Evolutionary conservation across 2,888 invertebrate species (phyloP), one percentile per base, ranked within the genome.

Genomic region (Agrochola lota): DNA sequence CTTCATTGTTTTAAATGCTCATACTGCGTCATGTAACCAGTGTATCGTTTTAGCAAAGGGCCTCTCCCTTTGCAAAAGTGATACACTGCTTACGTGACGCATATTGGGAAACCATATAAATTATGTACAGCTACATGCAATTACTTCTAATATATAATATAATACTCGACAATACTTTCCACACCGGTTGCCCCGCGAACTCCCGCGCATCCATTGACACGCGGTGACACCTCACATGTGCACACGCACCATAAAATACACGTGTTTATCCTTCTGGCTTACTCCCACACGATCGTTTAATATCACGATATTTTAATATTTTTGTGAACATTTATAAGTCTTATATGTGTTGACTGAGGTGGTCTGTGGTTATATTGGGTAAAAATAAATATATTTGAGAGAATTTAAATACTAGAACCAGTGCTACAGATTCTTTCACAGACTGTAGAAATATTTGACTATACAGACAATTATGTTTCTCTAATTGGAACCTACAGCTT

Each of bases 241-340:
- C 77, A 62, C 63, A 52, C 68, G 57, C 71, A 82, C 71, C 74
- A 88, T 86, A 86, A 85, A 85, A 86, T 74, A 74, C 74, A 75
- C 74, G 80, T 81, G 66, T 89, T 85, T 88, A 88, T 86, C 77
- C 81, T 78, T 81, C 73, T 71, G 71, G 77, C 68, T 84, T 63
- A 85, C 89, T 84, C 90, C 90, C 85, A 91, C 91, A 80, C 83
- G 63, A 85, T 81, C 79, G 67, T 81, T 81, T 81, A 84, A 80
- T 80, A 80, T 71, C 72, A 59, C 49, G 80, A 81, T 81, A 81
- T 81, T 88, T 86, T 87, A 88, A 88, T 89, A 87, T 78, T 83
- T 77, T 83, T 76, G 68, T 87, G 74, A 80, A 81, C 70, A 77
- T 87, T 85, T 83, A 74, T 73, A 74, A 77, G 71, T 64, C 59